Conservation (phyloP, 2,888 invertebrate genomes). For the Campoplex nolae region DNA sequence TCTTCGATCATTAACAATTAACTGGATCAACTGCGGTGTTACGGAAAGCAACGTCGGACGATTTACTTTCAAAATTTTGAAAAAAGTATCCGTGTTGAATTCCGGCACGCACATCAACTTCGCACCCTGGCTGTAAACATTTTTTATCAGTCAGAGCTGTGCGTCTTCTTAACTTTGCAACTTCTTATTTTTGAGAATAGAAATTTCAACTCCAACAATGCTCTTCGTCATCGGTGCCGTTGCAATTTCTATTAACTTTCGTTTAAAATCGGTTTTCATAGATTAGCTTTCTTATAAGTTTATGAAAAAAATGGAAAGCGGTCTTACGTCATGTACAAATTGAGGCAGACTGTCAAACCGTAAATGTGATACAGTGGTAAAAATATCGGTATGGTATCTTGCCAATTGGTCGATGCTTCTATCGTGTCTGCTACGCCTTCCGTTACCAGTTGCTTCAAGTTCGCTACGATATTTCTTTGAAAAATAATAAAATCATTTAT, state of each 20-base stretch:
- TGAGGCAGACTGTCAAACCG: slow-evolving; percentile 88
- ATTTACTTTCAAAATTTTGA: slow-evolving; percentile 88
- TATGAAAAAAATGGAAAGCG: not conserved
- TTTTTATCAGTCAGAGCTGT: too few species aligned
- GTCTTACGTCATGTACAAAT: slow-evolving; percentile 85
- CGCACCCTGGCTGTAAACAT: slow-evolving; percentile 85
- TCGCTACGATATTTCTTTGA: slow-evolving; percentile 85
- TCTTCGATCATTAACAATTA: slow-evolving; percentile 75
- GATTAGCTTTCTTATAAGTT: too few species aligned
- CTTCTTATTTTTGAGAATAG: too few species aligned
- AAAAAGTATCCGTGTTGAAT: slow-evolving; percentile 90
- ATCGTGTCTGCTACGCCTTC: slow-evolving; percentile 53
- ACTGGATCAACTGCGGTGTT: slow-evolving; percentile 90
- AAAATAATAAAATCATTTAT: slow-evolving; percentile 36
- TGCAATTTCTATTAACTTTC: too few species aligned
- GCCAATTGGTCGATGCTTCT: slow-evolving; percentile 82
- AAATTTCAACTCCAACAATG: too few species aligned
- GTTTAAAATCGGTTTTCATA: not conserved
- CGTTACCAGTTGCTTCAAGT: slow-evolving; percentile 82
- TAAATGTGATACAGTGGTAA: slow-evolving; percentile 94
- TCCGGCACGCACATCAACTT: slow-evolving; percentile 90
- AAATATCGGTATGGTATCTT: slow-evolving; percentile 89
- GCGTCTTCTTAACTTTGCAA: too few species aligned
- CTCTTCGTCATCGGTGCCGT: too few species aligned
- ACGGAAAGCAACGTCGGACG: slow-evolving; percentile 88